A percentile compares a stretch with the other conserved stretches of the same genome.
Evolutionary conservation across 2,113 vertebrate genomes (phyloP).

Genomic region (Pangasianodon gigas): DNA sequence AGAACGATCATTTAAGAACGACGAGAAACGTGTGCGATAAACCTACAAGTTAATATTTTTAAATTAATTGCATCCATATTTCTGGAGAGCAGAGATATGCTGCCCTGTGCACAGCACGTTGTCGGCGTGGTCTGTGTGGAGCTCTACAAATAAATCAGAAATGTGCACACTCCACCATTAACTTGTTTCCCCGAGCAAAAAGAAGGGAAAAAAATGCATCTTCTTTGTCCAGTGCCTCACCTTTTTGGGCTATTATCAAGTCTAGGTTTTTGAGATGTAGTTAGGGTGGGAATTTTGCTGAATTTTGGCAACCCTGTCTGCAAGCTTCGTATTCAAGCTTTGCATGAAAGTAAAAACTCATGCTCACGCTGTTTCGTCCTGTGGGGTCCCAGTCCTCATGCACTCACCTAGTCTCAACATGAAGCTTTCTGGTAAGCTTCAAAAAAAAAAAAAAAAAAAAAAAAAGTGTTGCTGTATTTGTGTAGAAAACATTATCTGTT

Average conservation of each 20-base stretch:
- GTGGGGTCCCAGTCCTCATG: too few species aligned
- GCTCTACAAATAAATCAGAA: neutral
- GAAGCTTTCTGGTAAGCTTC: neutral
- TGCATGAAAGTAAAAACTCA: slow-evolving; percentile 7
- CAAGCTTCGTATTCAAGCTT: neutral
- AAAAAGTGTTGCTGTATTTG: neutral
- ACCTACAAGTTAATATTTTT: too few species aligned
- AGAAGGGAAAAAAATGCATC: neutral
- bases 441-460: too few species aligned
- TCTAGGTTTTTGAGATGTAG: neutral
- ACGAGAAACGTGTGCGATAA: neutral
- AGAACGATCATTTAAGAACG: neutral
- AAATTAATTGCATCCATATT: neutral
- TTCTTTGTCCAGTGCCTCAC: neutral
- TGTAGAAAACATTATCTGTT: neutral
- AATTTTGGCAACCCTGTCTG: neutral
- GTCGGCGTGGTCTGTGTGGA: neutral
- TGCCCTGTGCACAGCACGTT: neutral
- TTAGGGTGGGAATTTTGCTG: neutral
- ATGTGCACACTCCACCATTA: neutral
- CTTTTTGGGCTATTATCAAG: neutral
- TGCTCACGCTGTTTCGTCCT: neutral
- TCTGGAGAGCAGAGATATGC: neutral
- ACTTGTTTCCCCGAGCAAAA: too few species aligned
- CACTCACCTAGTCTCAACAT: neutral